These are phyloP conservation scores for Mystacides longicornis DNA, from an alignment of 2,888 invertebrate genomes.

Conservation along the genomic window DNA sequence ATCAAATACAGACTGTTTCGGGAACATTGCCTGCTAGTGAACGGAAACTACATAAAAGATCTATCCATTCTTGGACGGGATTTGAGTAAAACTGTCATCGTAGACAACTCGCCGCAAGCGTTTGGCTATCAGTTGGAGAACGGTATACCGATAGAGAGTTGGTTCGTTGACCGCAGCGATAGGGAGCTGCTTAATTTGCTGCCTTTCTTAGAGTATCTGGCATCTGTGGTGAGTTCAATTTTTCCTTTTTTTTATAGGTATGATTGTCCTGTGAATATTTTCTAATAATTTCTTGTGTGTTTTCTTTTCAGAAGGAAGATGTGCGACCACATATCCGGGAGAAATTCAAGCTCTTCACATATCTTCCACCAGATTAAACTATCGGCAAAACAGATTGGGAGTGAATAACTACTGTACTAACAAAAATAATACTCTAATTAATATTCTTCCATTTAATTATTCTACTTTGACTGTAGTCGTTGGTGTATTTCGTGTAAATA, in stretches of 20 bases:
- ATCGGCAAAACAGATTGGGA: neutral
- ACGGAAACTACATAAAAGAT: conserved; percentile 96
- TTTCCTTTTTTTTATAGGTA: too few species aligned
- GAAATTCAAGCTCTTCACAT: conserved; percentile 83
- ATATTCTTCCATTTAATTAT: too few species aligned
- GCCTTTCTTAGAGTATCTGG: conserved; percentile 84
- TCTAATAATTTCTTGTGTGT: neutral
- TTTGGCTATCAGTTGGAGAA: conserved; percentile 88
- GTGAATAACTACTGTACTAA: too few species aligned
- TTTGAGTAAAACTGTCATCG: conserved; percentile 71
- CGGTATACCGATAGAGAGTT: conserved; percentile 95
- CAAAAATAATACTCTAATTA: too few species aligned
- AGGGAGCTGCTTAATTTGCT: conserved; percentile 83
- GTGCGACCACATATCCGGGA: conserved; percentile 88
- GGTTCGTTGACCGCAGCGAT: conserved; percentile 89
- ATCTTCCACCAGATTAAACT: conserved; percentile 74
- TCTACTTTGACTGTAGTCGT: too few species aligned
- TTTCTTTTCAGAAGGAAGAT: conserved; percentile 68
- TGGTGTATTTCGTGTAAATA: too few species aligned
- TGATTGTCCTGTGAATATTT: too few species aligned
- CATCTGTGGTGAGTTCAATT: conserved; percentile 64
- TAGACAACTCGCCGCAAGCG: conserved; percentile 87
- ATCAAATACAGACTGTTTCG: conserved; percentile 83
- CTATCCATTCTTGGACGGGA: conserved; percentile 88
- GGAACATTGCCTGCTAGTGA: conserved; percentile 91